Evolutionary conservation across 2,888 invertebrate species (phyloP), one percentile per base, ranked within the genome.

Genomic region (Rhagium mordax): DNA sequence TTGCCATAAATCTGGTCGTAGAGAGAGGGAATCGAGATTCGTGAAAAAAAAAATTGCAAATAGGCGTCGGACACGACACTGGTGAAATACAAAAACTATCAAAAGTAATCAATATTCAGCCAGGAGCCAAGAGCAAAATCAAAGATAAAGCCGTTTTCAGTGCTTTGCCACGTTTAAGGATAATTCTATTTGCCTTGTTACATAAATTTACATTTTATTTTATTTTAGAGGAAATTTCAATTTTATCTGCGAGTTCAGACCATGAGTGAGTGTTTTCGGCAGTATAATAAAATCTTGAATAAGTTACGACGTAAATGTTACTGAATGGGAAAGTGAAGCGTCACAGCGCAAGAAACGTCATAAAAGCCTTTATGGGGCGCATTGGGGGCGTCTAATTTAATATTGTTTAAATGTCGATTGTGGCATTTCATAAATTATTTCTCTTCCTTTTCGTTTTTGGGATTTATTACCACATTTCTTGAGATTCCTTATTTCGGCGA

Each of bases 161-260:
- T 55, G 20, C 55, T 55, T 21, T n/a, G 20, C 3, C 55, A 55
- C 55, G 55, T 55, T 55, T 55, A 21, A 21, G n/a, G 21, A n/a
- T 55, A 55, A 55, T 55, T 55, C 55, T 55, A 55, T 55, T 55
- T 55, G 55, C 55, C 20, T 21, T 21, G 55, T 21, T 55, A 55
- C 24, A 55, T 55, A 55, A 55, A 55, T 55, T 55, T 55, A 18
- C 55, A 55, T 55, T 55, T 21, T 55, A 55, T 55, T 55, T 21
- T 55, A 55, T 55, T 55, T 55, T 55, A 55, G 6, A 4, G 55
- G 1, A 21, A 55, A 55, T 55, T 21, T 55, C 1, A 55, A 55
- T 55, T 55, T 55, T 55, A 55, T 55, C 55, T 21, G 24, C 13
- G 13, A 24, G 21, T 24, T 21, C 20, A 10, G 2, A 10, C 21